phyloP scores from a whole-genome alignment of 2,797 vertebrate genomes.

The Pseudochromis fuscus region DNA sequence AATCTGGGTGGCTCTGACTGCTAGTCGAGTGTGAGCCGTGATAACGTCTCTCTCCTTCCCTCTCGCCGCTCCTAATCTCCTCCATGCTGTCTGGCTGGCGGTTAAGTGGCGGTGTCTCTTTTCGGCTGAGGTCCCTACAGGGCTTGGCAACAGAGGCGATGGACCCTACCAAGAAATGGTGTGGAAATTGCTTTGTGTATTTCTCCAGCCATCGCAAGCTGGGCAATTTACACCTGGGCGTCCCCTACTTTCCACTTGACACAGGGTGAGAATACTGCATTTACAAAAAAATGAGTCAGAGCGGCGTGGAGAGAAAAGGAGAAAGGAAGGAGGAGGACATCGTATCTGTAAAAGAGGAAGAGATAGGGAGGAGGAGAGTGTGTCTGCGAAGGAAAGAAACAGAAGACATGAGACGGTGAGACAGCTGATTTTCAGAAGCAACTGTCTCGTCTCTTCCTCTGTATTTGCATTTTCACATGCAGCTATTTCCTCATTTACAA shows the following conservation, averaged over 20 bases:
- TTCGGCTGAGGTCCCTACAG: constrained; percentile 67
- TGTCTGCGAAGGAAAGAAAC: constrained; percentile 3
- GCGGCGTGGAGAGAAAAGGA: constrained; percentile 15
- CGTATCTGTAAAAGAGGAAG: constrained; percentile 14
- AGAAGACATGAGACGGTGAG: constrained; percentile 4
- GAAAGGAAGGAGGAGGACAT: constrained; percentile 22
- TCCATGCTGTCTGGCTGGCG: constrained; percentile 68
- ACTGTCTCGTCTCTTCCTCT: constrained; percentile 4
- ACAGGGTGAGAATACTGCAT: constrained; percentile 63
- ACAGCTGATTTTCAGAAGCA: constrained; percentile 1
- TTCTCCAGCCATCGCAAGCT: constrained; percentile 70
- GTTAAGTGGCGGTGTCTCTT: constrained; percentile 69
- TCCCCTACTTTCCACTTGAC: constrained; percentile 75
- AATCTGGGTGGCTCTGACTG: constrained; percentile 69
- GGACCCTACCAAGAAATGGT: constrained; percentile 76
- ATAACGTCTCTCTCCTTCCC: constrained; percentile 68
- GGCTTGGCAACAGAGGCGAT: constrained; percentile 56
- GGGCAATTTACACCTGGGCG: constrained; percentile 80
- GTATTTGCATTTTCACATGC: constrained; percentile 6
- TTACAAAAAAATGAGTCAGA: constrained; percentile 53
- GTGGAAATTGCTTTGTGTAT: constrained; percentile 83
- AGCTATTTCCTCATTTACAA: constrained; percentile 52
- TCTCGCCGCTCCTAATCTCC: constrained; percentile 73
- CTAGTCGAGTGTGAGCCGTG: constrained; percentile 70
- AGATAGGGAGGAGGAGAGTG: neutral